Evolutionary conservation across 2,888 invertebrate species (phyloP).

Genomic region (Hypomecis atomaria): DNA sequence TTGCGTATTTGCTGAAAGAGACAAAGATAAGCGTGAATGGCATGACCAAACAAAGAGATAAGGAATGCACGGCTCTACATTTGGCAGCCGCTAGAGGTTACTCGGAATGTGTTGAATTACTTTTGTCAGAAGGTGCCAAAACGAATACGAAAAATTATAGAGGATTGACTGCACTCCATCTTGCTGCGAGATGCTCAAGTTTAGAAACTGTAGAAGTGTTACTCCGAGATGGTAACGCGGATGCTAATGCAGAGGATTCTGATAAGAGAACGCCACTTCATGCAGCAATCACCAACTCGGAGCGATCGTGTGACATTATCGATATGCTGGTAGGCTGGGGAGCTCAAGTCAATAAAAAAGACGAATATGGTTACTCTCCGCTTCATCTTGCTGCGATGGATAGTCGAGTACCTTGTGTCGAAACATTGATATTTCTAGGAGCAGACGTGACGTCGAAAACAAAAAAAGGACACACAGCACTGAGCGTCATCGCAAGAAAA

Average conservation of each 20-base stretch:
- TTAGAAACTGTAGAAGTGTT: conserved; percentile 92
- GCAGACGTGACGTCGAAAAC: conserved; percentile 95
- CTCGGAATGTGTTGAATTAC: conserved; percentile 90
- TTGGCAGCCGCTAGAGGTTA: conserved; percentile 95
- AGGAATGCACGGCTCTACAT: conserved; percentile 92
- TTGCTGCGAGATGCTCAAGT: conserved; percentile 92
- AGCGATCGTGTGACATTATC: conserved; percentile 91
- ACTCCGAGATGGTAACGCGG: conserved; percentile 89
- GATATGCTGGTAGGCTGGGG: conserved; percentile 91
- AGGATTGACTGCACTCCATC: conserved; percentile 94
- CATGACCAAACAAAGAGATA: conserved; percentile 88
- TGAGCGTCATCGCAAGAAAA: conserved; percentile 93
- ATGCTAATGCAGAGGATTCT: conserved; percentile 91
- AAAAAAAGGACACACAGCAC: conserved; percentile 92
- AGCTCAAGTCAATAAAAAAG: conserved; percentile 92
- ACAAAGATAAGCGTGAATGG: conserved; percentile 89
- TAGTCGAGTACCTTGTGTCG: conserved; percentile 92
- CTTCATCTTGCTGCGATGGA: conserved; percentile 94
- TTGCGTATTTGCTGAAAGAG: conserved; percentile 89
- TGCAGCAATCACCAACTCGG: conserved; percentile 91
- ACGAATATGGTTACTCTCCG: conserved; percentile 93
- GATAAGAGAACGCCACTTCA: conserved; percentile 93
- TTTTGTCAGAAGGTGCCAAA: conserved; percentile 91
- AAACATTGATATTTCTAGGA: conserved; percentile 91
- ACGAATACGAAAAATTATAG: conserved; percentile 90